phyloP scores from a whole-genome alignment of 2,113 vertebrate species.

The Calyptomena viridis region DNA sequence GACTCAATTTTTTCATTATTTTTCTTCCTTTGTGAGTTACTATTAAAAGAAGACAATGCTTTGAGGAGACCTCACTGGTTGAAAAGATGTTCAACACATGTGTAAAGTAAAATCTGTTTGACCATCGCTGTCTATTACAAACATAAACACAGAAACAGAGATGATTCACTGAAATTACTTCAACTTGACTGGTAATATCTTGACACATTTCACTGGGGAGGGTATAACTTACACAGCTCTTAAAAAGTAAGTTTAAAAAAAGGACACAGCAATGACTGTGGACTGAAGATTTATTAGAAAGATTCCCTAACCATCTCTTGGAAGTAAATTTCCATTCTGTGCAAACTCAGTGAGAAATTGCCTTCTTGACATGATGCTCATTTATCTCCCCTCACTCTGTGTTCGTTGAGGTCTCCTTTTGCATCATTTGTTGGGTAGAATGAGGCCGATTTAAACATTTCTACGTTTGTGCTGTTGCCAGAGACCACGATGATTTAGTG shows the following conservation, averaged over 20 bases:
- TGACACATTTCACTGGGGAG: slow-evolving; percentile 25
- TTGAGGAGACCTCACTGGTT: neutral
- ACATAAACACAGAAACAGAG: neutral
- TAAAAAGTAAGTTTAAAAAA: slow-evolving; percentile 35
- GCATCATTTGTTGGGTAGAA: slow-evolving; percentile 14
- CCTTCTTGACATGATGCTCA: slow-evolving; percentile 29
- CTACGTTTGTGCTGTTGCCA: slow-evolving; percentile 29
- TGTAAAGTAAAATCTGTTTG: neutral
- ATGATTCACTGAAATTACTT: slow-evolving; percentile 40
- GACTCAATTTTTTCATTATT: neutral
- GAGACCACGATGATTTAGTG: slow-evolving; percentile 40
- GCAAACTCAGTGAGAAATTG: slow-evolving; percentile 50
- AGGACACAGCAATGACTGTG: neutral
- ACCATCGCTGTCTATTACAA: slow-evolving; percentile 3
- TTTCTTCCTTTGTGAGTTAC: neutral
- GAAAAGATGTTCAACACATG: neutral
- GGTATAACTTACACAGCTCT: slow-evolving; percentile 5
- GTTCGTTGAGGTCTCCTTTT: slow-evolving; percentile 46
- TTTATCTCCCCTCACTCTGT: slow-evolving; percentile 28
- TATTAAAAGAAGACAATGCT: neutral
- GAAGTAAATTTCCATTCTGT: slow-evolving; percentile 55
- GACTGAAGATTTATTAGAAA: slow-evolving; percentile 57
- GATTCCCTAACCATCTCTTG: slow-evolving; percentile 16
- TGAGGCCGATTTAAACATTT: slow-evolving; percentile 30
- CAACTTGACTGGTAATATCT: slow-evolving; percentile 38